A percentile compares a stretch with the other conserved stretches of the same genome.
phyloP scores from a whole-genome alignment of 2,113 vertebrate species.

The Pongo abelii region DNA sequence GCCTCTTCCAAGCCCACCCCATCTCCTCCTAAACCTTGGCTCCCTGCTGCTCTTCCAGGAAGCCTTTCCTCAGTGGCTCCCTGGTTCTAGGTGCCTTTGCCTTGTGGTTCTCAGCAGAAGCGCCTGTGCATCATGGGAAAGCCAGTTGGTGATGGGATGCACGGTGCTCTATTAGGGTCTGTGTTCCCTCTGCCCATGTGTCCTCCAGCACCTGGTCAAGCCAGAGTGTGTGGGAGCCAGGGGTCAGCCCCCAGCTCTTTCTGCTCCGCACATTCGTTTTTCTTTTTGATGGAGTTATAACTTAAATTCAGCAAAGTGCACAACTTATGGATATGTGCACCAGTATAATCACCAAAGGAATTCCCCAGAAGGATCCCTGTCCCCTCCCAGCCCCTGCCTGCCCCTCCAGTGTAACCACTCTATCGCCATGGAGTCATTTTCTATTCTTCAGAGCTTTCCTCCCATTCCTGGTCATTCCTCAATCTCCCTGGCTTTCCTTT shows the following conservation, averaged over 20 bases:
- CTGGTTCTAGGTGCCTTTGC: background rate
- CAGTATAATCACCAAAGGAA: background rate
- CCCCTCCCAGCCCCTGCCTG: background rate
- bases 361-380: background rate
- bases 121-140: fast-evolving
- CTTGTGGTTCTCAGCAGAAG: background rate
- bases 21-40: background rate
- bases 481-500: background rate
- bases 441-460: background rate
- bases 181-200: fast-evolving
- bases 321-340: no score
- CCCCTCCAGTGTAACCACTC: background rate
- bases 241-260: background rate
- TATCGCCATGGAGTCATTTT: background rate
- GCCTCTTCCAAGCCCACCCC: background rate
- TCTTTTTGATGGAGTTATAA: background rate
- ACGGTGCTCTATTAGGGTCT: fast-evolving
- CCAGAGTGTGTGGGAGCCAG: fast-evolving
- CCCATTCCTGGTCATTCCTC: background rate
- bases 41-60: background rate
- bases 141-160: background rate
- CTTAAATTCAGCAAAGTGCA: background rate
- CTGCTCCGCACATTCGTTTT: background rate
- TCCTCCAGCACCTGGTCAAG: background rate
- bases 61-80: background rate